Evolutionary conservation across 2,113 vertebrate species (phyloP).

Genomic region (Proteles cristata): DNA sequence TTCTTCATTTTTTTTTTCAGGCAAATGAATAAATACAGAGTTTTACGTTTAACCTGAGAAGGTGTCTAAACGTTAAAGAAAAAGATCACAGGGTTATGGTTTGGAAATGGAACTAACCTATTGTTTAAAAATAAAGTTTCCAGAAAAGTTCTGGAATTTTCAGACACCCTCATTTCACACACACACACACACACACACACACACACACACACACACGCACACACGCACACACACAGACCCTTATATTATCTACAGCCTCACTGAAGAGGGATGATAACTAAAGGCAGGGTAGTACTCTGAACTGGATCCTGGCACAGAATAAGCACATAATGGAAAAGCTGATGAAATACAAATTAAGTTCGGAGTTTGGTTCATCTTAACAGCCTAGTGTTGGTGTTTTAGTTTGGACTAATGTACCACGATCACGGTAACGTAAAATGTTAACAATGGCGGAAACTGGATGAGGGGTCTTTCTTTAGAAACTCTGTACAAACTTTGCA

Average conservation of each 20-base stretch:
- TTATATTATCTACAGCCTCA: neutral
- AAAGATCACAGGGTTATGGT: neutral
- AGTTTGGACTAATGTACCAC: neutral
- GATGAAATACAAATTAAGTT: neutral
- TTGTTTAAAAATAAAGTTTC: slow-evolving; percentile 50
- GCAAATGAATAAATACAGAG: neutral
- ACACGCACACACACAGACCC: neutral
- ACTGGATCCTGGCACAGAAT: neutral
- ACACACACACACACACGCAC: neutral
- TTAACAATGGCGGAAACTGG: neutral
- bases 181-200: neutral
- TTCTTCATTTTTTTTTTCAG: neutral
- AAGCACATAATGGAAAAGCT: neutral
- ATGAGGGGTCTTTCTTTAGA: neutral
- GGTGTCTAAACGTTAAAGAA: neutral
- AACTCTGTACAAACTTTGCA: neutral
- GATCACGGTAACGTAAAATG: neutral
- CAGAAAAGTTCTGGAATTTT: neutral
- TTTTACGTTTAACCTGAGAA: slow-evolving; percentile 47
- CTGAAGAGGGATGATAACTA: accelerated
- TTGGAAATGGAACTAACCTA: neutral
- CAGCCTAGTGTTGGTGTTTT: neutral
- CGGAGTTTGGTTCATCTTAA: neutral
- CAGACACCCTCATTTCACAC: neutral
- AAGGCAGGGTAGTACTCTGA: neutral